A percentile compares a stretch with the other conserved stretches of the same genome.
These are phyloP conservation scores for Odontamblyopus lacepedii DNA, from an alignment of 2,797 vertebrate genomes.

Conservation along the genomic window DNA sequence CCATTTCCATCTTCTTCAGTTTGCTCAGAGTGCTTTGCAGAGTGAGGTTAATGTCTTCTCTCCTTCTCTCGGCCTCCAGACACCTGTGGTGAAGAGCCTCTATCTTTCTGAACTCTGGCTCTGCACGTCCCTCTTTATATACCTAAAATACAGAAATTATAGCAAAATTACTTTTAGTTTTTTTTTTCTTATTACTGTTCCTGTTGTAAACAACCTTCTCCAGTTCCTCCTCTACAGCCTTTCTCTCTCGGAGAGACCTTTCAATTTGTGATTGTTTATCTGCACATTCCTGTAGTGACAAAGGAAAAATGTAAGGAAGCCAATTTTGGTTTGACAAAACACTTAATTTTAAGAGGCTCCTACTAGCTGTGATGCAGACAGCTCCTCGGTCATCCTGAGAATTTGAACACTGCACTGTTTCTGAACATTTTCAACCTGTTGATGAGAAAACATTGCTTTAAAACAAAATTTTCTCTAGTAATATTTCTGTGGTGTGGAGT, in stretches of 20 bases:
- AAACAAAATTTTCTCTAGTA: not conserved
- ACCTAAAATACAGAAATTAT: conserved; percentile 68
- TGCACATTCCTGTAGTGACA: conserved; percentile 81
- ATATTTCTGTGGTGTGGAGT: not conserved
- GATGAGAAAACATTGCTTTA: conserved; percentile 23
- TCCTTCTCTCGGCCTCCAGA: conserved; percentile 84
- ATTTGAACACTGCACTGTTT: conserved; percentile 88
- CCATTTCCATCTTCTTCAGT: conserved; percentile 87
- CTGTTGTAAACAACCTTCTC: conserved; percentile 80
- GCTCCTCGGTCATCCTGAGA: conserved; percentile 85
- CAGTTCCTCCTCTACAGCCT: conserved; percentile 90
- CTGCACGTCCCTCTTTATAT: conserved; percentile 82
- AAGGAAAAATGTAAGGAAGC: not conserved
- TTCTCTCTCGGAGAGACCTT: conserved; percentile 85
- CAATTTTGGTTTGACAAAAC: conserved; percentile 6
- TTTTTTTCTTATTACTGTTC: not conserved
- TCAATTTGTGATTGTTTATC: conserved; percentile 90
- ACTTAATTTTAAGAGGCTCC: conserved; percentile 23
- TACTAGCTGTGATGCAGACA: conserved; percentile 89
- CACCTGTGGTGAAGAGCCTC: conserved; percentile 90
- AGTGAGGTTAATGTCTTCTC: conserved; percentile 84
- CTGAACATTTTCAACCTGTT: conserved; percentile 85
- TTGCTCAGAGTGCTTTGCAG: conserved; percentile 86
- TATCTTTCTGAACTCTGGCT: conserved; percentile 84
- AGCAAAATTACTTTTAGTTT: not conserved